These are phyloP conservation scores for Meloidogyne chitwoodi DNA, from an alignment of 1,140 invertebrate species.

Conservation along the genomic window DNA sequence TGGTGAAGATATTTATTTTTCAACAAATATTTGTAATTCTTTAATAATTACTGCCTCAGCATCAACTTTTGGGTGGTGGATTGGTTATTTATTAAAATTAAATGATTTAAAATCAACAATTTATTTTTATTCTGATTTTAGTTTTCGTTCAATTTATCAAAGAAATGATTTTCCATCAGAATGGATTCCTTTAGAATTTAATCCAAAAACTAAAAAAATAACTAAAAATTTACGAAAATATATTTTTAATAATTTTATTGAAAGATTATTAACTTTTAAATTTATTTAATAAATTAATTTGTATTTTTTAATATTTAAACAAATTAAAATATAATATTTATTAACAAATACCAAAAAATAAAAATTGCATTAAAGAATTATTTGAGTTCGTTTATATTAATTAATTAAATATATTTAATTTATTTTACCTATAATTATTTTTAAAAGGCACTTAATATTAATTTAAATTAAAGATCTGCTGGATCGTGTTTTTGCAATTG, in stretches of 20 bases:
- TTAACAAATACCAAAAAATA: background rate
- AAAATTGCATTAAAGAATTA: background rate
- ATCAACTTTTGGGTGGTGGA: slow-evolving; percentile 33
- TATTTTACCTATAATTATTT: background rate
- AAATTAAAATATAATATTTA: background rate
- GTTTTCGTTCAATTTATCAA: background rate
- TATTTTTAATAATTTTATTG: background rate
- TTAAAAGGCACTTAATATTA: background rate
- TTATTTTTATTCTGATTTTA: background rate
- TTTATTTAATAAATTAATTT: background rate
- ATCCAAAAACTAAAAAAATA: background rate
- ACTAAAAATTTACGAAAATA: background rate
- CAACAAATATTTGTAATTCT: slow-evolving; percentile 10
- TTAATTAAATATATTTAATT: too few species aligned
- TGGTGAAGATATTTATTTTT: background rate
- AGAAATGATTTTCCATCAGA: background rate
- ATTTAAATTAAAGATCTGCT: slow-evolving; percentile 51
- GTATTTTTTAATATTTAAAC: background rate
- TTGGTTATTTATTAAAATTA: slow-evolving; percentile 29
- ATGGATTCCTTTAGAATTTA: background rate
- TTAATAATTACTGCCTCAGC: slow-evolving; percentile 17
- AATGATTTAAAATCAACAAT: background rate
- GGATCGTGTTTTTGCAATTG: slow-evolving; percentile 82
- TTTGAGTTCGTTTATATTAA: background rate
- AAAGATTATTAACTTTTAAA: background rate